Evolutionary conservation across 2,113 vertebrate genomes (phyloP), one percentile per base, ranked within the genome.

Genomic region (Podilymbus podiceps): DNA sequence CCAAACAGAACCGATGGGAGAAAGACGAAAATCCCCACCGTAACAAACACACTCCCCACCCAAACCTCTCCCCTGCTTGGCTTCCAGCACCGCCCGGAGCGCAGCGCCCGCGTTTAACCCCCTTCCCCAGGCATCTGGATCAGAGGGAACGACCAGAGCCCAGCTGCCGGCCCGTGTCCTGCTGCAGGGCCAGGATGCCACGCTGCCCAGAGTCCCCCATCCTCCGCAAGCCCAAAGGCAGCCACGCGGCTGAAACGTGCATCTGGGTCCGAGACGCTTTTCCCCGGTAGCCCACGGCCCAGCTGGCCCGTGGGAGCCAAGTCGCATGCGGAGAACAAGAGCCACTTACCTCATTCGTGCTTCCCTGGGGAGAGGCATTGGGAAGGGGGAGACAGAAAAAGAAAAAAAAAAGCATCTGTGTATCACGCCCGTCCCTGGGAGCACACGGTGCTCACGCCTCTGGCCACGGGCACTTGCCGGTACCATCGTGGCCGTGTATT

Each of bases 271-370:
- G 0, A 5, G 69, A 3, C 0, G 6, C 20, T 30, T 33, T 33
- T 58, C 24, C 83, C 56, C 5, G 0, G 44, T 44, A 59, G 53
- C 69, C 59, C 59, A 16, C 0, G 30, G 49, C 56, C 6, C 16
- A 1, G 56, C 55, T 9, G 72, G 23, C 44, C 64, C 12, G 0
- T 0, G 21, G 89, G 31, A 33, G 46, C 60, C 1, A 2, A 46
- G 56, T 10, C 1, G 1, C 93, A 89, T 83, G 91, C 88, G 30
- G 30, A 56, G 55, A 56, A 60, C 4, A 3, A 40, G 72, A 77
- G 69, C 14, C 93, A 96, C 98, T 99, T 98, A 99, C 99, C 99
- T 99, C 99, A 42, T 99, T 99, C 2, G 99, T 99, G 98, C 99
- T 99, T 98, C 99, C 99, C 99, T 99, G 97, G 94, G 78, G 97